Percentiles rank a stretch among this genome's conserved stretches.
Conservation (phyloP, 2,797 vertebrate species). For the Fundulus diaphanus region DNA sequence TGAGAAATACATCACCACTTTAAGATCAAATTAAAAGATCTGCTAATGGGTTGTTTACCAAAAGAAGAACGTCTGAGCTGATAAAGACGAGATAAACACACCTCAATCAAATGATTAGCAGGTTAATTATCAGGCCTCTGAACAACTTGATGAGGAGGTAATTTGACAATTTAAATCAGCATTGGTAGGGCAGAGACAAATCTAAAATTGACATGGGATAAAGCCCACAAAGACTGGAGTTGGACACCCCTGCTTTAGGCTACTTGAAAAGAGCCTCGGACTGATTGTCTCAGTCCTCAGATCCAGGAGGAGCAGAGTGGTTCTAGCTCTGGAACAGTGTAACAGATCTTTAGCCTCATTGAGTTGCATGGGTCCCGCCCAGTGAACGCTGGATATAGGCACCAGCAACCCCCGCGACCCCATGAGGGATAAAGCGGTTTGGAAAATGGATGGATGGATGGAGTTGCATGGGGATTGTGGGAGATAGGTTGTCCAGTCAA, state of each 20-base stretch:
- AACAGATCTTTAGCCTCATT: background rate
- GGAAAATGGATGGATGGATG: too few species aligned
- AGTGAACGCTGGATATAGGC: too few species aligned
- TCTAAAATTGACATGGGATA: background rate
- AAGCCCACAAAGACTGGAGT: background rate
- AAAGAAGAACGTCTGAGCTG: background rate
- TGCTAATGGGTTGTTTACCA: background rate
- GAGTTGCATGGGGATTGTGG: background rate
- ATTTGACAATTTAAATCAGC: background rate
- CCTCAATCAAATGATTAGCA: background rate
- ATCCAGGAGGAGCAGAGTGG: background rate
- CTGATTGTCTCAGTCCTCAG: background rate
- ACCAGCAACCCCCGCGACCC: too few species aligned
- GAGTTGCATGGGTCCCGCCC: too few species aligned
- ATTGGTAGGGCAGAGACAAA: background rate
- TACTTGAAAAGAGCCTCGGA: background rate
- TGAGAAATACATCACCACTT: slow-evolving; percentile 20
- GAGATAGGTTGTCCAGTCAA: background rate
- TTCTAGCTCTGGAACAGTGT: background rate
- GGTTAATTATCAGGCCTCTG: background rate
- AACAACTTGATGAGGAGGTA: background rate
- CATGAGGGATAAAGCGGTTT: too few species aligned
- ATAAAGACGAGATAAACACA: background rate
- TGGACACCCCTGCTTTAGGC: background rate
- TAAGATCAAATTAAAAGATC: slow-evolving; percentile 5